Percentiles rank a stretch among this genome's conserved stretches.
Evolutionary conservation across 1,140 invertebrate species (phyloP).

Genomic region (Brachionus manjavacas): DNA sequence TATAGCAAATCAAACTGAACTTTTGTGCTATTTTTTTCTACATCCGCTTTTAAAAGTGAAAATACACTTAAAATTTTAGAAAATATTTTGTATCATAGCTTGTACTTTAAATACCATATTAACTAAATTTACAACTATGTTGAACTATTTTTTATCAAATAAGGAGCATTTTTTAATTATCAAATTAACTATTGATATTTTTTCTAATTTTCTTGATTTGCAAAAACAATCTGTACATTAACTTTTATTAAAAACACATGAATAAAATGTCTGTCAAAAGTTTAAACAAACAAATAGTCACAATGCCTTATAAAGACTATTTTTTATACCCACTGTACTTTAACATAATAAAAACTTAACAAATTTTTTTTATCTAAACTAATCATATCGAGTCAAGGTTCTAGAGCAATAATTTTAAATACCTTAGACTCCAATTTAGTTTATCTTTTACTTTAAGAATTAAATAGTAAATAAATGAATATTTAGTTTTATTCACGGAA

Average conservation of each 20-base stretch:
- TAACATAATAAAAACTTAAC: not conserved
- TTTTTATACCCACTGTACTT: not conserved
- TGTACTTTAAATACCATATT: too few relatives aligned
- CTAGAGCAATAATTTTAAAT: not conserved
- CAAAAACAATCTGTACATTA: not conserved
- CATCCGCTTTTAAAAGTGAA: too few relatives aligned
- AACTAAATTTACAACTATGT: too few relatives aligned
- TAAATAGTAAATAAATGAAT: not conserved
- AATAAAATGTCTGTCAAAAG: not conserved
- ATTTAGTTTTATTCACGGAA: not conserved
- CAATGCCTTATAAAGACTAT: not conserved
- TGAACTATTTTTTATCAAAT: too few relatives aligned
- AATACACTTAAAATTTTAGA: too few relatives aligned
- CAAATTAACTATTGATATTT: too few relatives aligned
- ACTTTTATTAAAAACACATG: not conserved
- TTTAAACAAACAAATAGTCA: not conserved
- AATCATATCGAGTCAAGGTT: constrained; percentile 16
- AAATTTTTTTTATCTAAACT: not conserved
- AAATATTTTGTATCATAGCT: too few relatives aligned
- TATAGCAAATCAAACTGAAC: too few relatives aligned
- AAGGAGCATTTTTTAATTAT: too few relatives aligned
- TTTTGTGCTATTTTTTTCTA: too few relatives aligned
- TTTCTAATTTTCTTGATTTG: not conserved
- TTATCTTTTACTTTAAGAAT: not conserved
- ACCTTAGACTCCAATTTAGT: not conserved